Evolutionary conservation across 2,888 invertebrate genomes (phyloP), one percentile per base, ranked within the genome.

Genomic region (Drosophila leonis): DNA sequence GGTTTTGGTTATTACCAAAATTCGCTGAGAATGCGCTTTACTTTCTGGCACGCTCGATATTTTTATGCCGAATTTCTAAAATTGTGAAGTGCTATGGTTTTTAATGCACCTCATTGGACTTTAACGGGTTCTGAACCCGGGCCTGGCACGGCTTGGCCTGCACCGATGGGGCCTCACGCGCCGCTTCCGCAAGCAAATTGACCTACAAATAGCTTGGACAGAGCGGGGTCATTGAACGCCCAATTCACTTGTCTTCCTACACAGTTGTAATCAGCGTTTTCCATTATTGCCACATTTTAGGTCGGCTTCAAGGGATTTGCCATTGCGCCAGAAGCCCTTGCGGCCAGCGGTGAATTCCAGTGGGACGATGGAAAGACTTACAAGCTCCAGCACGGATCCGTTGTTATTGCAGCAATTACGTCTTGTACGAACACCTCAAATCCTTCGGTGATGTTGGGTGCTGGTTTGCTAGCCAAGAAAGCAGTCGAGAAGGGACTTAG

Each of bases 381-480:
- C 93, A 94, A 94, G 44, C 94, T 99, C 75, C 94, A 94, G 0
- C 98, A 99, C 92, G 98, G 99, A 4, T 97, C 98, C 2, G 98
- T 99, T 24, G 97, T 99, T 65, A 98, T 99, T 78, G 98, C 99
- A 0, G 99, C 99, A 60, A 99, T 99, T 84, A 99, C 99, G 1
- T 98, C 98, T 29, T 99, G 99, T 93, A 99, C 99, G 61, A 99
- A 99, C 92, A 99, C 99, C 0, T 98, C 97, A 85, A 99, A 99
- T 93, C 99, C 99, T 0, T 98, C 98, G 80, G 99, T 99, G 8
- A 99, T 99, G 99, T 94, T 99, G 20, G 99, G 98, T 41, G 99
- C 99, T 80, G 98, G 98, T 88, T 93, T 99, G 35, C 93, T 99
- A 59, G 99, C 99, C 0, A 97, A 97, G 94, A 98, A 98, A 71